Evolutionary conservation across 2,888 invertebrate species (phyloP), one percentile per base, ranked within the genome.

Genomic region (Tupiocoris notatus): DNA sequence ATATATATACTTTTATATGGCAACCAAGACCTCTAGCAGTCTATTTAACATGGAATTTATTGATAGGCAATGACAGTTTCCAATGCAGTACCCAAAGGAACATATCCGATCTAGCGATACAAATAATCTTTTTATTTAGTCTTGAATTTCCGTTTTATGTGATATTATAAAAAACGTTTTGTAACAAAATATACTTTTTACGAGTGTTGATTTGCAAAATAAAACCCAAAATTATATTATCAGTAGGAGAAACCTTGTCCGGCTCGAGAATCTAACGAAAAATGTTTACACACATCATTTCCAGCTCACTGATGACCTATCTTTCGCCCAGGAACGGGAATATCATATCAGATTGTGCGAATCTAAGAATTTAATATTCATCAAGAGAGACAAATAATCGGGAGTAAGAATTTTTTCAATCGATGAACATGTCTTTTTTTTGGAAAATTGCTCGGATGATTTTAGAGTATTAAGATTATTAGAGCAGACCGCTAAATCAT

Each of bases 21-120:
- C 78, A 76, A 76, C 76, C 78, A 78, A 76, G 78, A 78, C 76
- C 75, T 68, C 54, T 63, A 76, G 76, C 78, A 78, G 78, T 78
- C 78, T 78, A 78, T 78, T 74, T 24, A 73, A 78, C 59, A 78
- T 76, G 78, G 78, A 78, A 78, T 78, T 58, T 39, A 63, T 70
- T 71, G 64, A 76, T 76, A 78, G 78, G 78, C 78, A 78, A 76
- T 78, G 78, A 75, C 65, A 78, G 71, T 78, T 78, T 78, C 66
- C 78, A 78, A 76, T 76, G 75, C 74, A 75, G 66, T 63, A 76
- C 75, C 78, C 78, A 70, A 71, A 78, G 78, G 78, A 78, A 78
- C 78, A 73, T 76, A 73, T 74, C 62, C 70, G 59, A 70, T 66
- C 66, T 75, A 75, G 67, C 75, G 61, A 66, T 74, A 70, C 77